Evolutionary conservation across 1,140 invertebrate genomes (phyloP), one percentile per base, ranked within the genome.

Genomic region (Cherax destructor): DNA sequence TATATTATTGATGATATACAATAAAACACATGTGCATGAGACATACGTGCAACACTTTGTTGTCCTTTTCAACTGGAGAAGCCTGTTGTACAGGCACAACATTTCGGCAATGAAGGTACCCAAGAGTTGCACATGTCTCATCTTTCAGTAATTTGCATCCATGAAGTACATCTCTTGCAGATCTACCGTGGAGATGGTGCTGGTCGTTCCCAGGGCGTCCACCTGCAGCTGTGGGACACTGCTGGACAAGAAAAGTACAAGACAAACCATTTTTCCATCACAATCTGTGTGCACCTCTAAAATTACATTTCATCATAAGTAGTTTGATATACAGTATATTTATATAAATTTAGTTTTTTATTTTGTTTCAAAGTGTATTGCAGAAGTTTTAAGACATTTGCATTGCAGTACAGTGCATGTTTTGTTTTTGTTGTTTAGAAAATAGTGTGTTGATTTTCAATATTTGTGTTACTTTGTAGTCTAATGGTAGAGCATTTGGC

Each of bases 181-280:
- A 95, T 97, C 92, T 97, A 98, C 94, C 95, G 97, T 94, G 95
- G 96, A 24, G 96, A 94, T 50, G 94, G 94, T 76, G 83, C 93
- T 18, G 95, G 95, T 24, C 95, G 97, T 93, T 97, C 96, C 93
- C 97, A 98, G 94, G 95, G 98, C 93, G 97, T 99, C 86, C 97
- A 99, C 94, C 94, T 99, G 84, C 98, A 99, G 94, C 95, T 99
- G 65, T 99, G 98, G 98, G 98, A 99, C 94, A 99, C 98, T 83
- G 98, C 98, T 80, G 98, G 98, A 1, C 98, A 99, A 95, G 98
- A 97, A 94, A 96, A 97, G 96, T 97, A 56, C 52, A 95, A 93
- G 92, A 56, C 10, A 30, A 50, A 30, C 52, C 56, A 30, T 24
- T 4, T 47, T 61, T 4, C 1, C 9, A n/a, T 21, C 65, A 69